These are phyloP conservation scores for Acrocyrtus sp. DNA, from an alignment of 2,888 invertebrate species.

Conservation along the genomic window DNA sequence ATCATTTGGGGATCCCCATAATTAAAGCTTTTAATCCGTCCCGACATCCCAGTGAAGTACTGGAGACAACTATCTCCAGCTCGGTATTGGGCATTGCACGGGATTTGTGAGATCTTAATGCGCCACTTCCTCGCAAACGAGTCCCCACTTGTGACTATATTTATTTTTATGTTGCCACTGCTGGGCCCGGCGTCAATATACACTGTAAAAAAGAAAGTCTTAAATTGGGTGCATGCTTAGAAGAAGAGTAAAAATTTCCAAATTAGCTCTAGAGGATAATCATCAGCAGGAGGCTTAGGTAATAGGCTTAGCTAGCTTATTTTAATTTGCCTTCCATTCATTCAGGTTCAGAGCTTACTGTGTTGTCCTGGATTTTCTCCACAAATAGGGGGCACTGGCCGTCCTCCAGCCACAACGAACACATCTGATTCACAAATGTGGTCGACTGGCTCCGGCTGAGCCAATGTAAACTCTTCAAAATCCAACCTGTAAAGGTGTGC, in stretches of 20 bases:
- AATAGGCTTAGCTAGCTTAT: too few species aligned
- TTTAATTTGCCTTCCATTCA: too few species aligned
- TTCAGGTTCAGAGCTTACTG: slow-evolving; percentile 63
- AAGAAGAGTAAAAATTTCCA: slow-evolving; percentile 4
- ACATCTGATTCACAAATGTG: slow-evolving; percentile 63
- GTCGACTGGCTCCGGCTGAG: slow-evolving; percentile 63
- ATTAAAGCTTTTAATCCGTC: slow-evolving; percentile 63
- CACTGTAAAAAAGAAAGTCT: slow-evolving; percentile 74
- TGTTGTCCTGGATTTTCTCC: slow-evolving; percentile 64
- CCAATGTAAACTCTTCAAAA: slow-evolving; percentile 63
- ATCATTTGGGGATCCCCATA: slow-evolving; percentile 61
- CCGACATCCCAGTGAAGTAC: slow-evolving; percentile 62
- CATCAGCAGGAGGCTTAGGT: too few species aligned
- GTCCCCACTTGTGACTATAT: slow-evolving; percentile 82
- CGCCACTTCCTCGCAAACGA: slow-evolving; percentile 82
- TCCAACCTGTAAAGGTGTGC: slow-evolving; percentile 59
- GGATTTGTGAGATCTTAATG: slow-evolving; percentile 80
- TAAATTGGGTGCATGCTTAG: too few species aligned
- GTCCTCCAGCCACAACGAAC: slow-evolving; percentile 64
- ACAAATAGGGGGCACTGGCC: slow-evolving; percentile 63
- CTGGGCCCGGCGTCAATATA: slow-evolving; percentile 84
- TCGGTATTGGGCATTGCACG: slow-evolving; percentile 78
- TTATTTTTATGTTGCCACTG: slow-evolving; percentile 82
- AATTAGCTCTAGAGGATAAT: too few species aligned
- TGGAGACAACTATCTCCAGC: slow-evolving; percentile 64